Evolutionary conservation across 2,113 vertebrate species (phyloP), one percentile per base, ranked within the genome.

Genomic region (Grantiella picta): DNA sequence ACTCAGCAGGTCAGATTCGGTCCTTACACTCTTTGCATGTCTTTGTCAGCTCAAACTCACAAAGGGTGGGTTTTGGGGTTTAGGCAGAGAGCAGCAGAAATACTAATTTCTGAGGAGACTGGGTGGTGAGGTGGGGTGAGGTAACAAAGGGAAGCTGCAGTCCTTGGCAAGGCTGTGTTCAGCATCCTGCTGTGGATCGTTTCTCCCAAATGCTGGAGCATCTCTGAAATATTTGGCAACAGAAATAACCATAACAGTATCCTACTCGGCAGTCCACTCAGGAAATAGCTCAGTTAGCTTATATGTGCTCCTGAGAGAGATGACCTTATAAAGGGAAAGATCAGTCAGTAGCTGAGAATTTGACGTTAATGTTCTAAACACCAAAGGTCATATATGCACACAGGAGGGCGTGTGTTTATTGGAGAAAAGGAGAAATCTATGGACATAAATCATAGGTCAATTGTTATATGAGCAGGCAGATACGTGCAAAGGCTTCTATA

Each of bases 301-400:
- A 9, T 36, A 11, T 61, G n/a, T 65, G 36, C 45, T 89, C 33
- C 45, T 60, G 35, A 49, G 77, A 78, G 52, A 84, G 27, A 20
- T 82, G 84, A 91, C 78, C 77, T 95, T 93, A 78, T 81, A 76
- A 91, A 85, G 36, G 57, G 28, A 69, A 82, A 93, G 71, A 81
- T 91, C 84, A 83, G 70, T 73, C 50, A 57, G 33, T 21, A 44
- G 69, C n/a, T 63, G 76, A 82, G 35, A 91, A 69, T 49, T 86
- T 78, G 59, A 31, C 0, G 0, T 93, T 77, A 38, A 36, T 90
- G 36, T 75, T 94, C 56, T 64, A 33, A 83, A 71, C 53, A 84
- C 16, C 21, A 92, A 87, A 92, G 81, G 83, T 75, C 81, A 47
- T 8, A 29, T 45, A n/a, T 45, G 24, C 4, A 3, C 59, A 42